These are phyloP conservation scores for Podotricha telesiphe DNA, from an alignment of 2,888 invertebrate species.

Conservation along the genomic window DNA sequence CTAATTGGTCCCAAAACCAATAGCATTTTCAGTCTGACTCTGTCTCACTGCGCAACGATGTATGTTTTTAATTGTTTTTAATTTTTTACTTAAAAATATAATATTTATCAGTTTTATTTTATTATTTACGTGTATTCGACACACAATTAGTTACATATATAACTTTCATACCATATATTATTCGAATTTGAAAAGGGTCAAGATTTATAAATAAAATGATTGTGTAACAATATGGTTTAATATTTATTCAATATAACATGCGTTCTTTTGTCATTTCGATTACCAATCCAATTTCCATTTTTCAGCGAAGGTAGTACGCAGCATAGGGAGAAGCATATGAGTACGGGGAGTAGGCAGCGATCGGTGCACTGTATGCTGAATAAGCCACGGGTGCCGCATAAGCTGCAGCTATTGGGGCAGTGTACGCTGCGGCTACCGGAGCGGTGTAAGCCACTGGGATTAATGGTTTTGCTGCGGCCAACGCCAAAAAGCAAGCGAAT, in stretches of 20 bases:
- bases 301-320: constrained; percentile 49
- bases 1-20: too few relatives aligned
- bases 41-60: too few relatives aligned
- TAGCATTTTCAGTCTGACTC: too few relatives aligned
- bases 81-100: too few relatives aligned
- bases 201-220: constrained; percentile 1
- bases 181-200: background rate
- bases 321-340: constrained; percentile 50
- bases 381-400: constrained; percentile 58
- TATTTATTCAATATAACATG: constrained; percentile 12
- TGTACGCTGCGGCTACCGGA: constrained; percentile 52
- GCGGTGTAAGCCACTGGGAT: constrained; percentile 50
- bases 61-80: too few relatives aligned
- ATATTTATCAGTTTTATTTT: too few relatives aligned
- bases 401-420: constrained; percentile 52
- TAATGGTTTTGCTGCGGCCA: constrained; percentile 73
- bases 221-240: constrained; percentile 23
- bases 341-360: constrained; percentile 57
- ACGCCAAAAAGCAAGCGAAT: constrained; percentile 76
- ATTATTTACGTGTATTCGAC: too few relatives aligned
- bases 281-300: constrained; percentile 1
- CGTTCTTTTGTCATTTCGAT: background rate
- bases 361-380: constrained; percentile 58
- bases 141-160: too few relatives aligned
- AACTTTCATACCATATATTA: background rate